Evolutionary conservation across 2,888 invertebrate species (phyloP).

Genomic region (Dryocosmus kuriphilus): DNA sequence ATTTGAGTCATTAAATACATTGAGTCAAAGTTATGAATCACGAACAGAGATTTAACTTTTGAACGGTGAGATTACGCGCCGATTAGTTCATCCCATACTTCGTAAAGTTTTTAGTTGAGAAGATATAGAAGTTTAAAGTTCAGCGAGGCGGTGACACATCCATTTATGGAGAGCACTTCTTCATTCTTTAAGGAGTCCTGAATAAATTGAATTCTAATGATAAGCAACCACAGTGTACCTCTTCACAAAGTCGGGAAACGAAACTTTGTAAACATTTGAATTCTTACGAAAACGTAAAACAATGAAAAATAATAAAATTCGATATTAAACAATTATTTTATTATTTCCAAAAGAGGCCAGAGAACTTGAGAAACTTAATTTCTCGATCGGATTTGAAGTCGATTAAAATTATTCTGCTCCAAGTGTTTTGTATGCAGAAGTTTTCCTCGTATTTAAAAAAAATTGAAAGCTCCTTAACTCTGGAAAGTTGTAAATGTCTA

Average conservation of each 20-base stretch:
- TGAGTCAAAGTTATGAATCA: conserved; percentile 6
- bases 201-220: conserved; percentile 33
- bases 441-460: background rate
- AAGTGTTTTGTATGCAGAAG: background rate
- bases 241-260: background rate
- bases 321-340: background rate
- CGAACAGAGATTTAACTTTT: background rate
- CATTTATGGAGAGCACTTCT: background rate
- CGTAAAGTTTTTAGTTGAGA: conserved; percentile 23
- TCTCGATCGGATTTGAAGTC: background rate
- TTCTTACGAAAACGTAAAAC: background rate
- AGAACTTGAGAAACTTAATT: background rate
- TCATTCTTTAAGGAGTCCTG: conserved; percentile 12
- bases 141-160: conserved; percentile 18
- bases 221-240: background rate
- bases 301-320: background rate
- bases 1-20: background rate
- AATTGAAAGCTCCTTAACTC: background rate
- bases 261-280: background rate
- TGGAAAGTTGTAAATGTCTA: background rate
- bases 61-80: conserved; percentile 17
- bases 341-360: background rate
- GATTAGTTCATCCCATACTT: conserved; percentile 29
- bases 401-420: background rate
- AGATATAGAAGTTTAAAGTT: conserved; percentile 23